Base-by-base conservation (phyloP, 2,888 invertebrate genomes). In the Agrilus biguttatus region DNA sequence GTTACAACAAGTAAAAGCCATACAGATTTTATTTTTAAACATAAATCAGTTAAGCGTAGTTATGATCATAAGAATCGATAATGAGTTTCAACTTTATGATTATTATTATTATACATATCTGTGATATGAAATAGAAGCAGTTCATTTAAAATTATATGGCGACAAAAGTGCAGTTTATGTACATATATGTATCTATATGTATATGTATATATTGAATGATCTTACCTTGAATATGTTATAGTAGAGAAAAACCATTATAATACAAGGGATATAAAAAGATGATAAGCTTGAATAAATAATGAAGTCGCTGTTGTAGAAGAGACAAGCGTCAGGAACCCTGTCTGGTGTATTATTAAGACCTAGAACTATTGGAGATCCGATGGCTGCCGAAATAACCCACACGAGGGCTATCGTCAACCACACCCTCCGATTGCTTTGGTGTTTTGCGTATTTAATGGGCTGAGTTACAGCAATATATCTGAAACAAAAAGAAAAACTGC, bases 381-480 rank as follows among this genome's bases (percentile, higher is more conserved):
- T 97, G 47, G 91, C 89, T 1, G 86, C 84, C 45, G 89, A 89
- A 64, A 97, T 87, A 54, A 89, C 78, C 98, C 98, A 98, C 41
- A 95, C 95, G 49, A 95, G 72, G 35, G 84, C 82, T 59, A 99
- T 92, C 55, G 95, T 97, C 65, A 93, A 70, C 80, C 89, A 89
- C 37, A 96, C 92, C 47, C 97, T 80, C 42, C 82, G 76, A 70
- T 87, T 91, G 75, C 92, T 96, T 74, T 93, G 92, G 75, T 96
- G 95, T 63, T 93, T 92, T 46, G 96, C 93, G 72, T 98, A 98
- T 69, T 96, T 92, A 65, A 98, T 96, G 59, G 98, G 98, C 66
- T 91, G 88, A 38, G 96, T 97, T 54, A 98, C 97, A 50, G 98
- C 98, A 59, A 97, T 95, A 68, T 93, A 98, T 75, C 97, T 97